Evolutionary conservation across 2,113 vertebrate genomes (phyloP), one percentile per base, ranked within the genome.

Genomic region (Coregonus clupeaformis): DNA sequence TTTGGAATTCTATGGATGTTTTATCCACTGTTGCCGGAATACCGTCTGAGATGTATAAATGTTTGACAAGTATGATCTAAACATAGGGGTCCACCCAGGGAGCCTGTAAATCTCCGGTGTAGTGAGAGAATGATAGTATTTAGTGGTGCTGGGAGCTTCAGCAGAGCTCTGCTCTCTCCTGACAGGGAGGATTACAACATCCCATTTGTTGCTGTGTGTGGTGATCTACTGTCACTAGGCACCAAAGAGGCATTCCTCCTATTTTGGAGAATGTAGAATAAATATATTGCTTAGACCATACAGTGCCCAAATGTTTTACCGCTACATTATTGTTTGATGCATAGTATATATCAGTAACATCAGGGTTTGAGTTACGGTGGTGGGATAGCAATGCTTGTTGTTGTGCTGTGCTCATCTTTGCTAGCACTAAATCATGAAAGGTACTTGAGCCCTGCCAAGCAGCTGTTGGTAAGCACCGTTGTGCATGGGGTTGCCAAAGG

Each of bases 1-100:
- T 94, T 95, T 94, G 86, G 92, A 92, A 91, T 92, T 91, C 85
- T 92, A 84, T 86, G 84, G 90, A 91, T 94, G 90, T 94, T 94
- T 94, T 93, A 94, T 85, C 91, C 88, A 88, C 88, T 84, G 90
- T 92, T 94, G 82, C 89, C 84, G 90, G 82, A 90, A 87, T 93
- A 89, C 89, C 86, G 88, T 92, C 89, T 89, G 88, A 87, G 79
- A 87, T 90, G 92, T 94, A 94, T 94, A 93, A 94, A 92, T 89
- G 86, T 92, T 94, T 92, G 91, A 93, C 89, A 94, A 91, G 84
- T 77, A 86, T 89, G 89, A 92, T 93, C 90, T 94, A 94, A 94
- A 94, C 78, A 86, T 73, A 66, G 76, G 75, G 82, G 83, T 91
- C 83, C 88, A 84, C 82, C 78, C 82, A 84, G 74, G 64, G 88